These are phyloP conservation scores for Crocuta crocuta DNA, from an alignment of 2,113 vertebrate species.

Conservation along the genomic window DNA sequence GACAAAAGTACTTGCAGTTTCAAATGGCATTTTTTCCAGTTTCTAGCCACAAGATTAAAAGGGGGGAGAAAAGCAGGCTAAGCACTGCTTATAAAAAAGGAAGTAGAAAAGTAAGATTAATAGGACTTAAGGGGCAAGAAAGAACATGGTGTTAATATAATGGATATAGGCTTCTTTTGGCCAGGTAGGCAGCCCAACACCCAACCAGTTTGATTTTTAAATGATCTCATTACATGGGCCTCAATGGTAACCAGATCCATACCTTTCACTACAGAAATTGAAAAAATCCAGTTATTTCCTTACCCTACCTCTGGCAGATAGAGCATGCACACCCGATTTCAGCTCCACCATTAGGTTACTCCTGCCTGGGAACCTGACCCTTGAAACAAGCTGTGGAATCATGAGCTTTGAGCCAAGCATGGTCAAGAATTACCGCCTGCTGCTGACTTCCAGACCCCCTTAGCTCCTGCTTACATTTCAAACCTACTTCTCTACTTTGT, in stretches of 20 bases:
- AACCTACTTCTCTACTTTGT: background rate
- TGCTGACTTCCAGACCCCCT: accelerated
- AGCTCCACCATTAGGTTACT: no score
- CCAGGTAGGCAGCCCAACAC: background rate
- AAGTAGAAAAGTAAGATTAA: background rate
- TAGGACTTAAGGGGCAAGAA: background rate
- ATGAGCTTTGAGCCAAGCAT: background rate
- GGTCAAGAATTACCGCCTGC: background rate
- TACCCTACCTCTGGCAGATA: background rate
- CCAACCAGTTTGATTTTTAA: background rate
- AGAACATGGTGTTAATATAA: no score
- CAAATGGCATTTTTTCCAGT: background rate
- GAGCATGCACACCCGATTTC: background rate
- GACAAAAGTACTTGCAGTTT: slow-evolving; percentile 16
- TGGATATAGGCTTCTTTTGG: background rate
- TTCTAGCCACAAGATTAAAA: slow-evolving; percentile 7
- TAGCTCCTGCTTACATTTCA: no score
- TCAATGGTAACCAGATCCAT: background rate
- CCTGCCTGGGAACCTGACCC: background rate
- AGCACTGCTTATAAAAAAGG: background rate
- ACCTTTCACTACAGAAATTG: background rate
- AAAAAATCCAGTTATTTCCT: background rate
- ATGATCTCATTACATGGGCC: background rate
- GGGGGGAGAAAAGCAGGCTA: background rate
- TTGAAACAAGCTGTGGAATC: background rate